Evolutionary conservation across 2,113 vertebrate species (phyloP).

Genomic region (Micronycteris hirsuta): DNA sequence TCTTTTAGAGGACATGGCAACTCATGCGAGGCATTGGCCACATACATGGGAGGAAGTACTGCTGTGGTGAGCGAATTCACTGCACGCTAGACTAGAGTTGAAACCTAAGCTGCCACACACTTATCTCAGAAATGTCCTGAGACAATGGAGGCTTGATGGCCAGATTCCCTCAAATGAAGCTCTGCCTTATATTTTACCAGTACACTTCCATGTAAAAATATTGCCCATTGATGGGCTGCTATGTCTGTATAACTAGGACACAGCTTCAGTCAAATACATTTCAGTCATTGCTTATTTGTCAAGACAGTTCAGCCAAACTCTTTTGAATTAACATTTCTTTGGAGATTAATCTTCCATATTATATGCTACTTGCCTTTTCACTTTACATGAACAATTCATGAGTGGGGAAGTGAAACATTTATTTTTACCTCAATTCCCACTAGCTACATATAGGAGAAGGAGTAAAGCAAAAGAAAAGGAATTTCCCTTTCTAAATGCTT

Average conservation of each 20-base stretch:
- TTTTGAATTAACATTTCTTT: slow-evolving; percentile 2
- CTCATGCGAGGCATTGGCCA: not conserved
- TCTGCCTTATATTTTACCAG: not conserved
- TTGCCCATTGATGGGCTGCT: not conserved
- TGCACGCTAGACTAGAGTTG: not conserved
- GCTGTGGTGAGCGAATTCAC: not conserved
- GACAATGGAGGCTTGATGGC: not conserved
- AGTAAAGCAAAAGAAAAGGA: not conserved
- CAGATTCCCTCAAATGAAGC: not conserved
- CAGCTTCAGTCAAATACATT: not conserved
- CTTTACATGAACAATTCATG: not conserved
- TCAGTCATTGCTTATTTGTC: not conserved
- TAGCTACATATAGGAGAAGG: not conserved
- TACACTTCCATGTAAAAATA: not conserved
- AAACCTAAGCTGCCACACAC: not conserved
- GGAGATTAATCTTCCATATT: not conserved
- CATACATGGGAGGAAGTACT: not conserved
- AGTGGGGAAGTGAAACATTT: not conserved
- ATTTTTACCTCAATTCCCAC: not conserved
- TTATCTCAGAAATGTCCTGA: not conserved
- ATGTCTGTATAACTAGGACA: not conserved
- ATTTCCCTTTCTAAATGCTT: not conserved
- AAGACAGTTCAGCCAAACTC: not conserved
- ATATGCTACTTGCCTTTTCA: not conserved
- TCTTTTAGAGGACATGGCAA: not conserved